phyloP scores from a whole-genome alignment of 2,888 invertebrate genomes.

The Cataglyphis cursor region DNA sequence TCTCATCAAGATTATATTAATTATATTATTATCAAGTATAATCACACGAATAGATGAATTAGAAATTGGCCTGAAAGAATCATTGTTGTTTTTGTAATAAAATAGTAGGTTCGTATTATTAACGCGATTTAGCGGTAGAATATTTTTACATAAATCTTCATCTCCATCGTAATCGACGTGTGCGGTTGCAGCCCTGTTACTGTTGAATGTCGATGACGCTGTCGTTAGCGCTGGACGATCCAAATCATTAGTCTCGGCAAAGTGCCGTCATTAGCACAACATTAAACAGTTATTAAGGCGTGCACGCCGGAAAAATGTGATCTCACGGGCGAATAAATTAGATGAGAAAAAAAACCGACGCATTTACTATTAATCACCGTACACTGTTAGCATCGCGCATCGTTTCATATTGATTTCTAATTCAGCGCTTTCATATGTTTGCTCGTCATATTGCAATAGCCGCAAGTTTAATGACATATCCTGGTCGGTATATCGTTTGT shows the following conservation, averaged over 20 bases:
- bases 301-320: slow-evolving; percentile 72
- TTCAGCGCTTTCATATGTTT: slow-evolving; percentile 50
- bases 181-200: slow-evolving; percentile 45
- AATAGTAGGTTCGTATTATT: slow-evolving; percentile 45
- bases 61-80: slow-evolving; percentile 21
- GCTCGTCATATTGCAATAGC: slow-evolving; percentile 22
- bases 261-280: slow-evolving; percentile 78
- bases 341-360: slow-evolving; percentile 38
- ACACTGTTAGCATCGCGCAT: not conserved
- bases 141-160: slow-evolving; percentile 61
- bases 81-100: slow-evolving; percentile 45
- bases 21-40: slow-evolving; percentile 45
- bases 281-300: slow-evolving; percentile 79
- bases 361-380: slow-evolving; percentile 45
- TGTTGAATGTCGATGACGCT: slow-evolving; percentile 48
- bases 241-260: slow-evolving; percentile 76
- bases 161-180: slow-evolving; percentile 43
- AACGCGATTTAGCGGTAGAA: slow-evolving; percentile 51
- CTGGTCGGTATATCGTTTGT: not conserved
- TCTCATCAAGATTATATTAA: slow-evolving; percentile 44
- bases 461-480: slow-evolving; percentile 41
- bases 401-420: slow-evolving; percentile 52
- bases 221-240: slow-evolving; percentile 72
- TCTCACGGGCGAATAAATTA: slow-evolving; percentile 48
- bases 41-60: slow-evolving; percentile 49